A percentile compares a stretch with the other conserved stretches of the same genome.
These are phyloP conservation scores for Phalacrocorax brasilianus DNA, from an alignment of 2,113 vertebrate species.

Conservation along the genomic window DNA sequence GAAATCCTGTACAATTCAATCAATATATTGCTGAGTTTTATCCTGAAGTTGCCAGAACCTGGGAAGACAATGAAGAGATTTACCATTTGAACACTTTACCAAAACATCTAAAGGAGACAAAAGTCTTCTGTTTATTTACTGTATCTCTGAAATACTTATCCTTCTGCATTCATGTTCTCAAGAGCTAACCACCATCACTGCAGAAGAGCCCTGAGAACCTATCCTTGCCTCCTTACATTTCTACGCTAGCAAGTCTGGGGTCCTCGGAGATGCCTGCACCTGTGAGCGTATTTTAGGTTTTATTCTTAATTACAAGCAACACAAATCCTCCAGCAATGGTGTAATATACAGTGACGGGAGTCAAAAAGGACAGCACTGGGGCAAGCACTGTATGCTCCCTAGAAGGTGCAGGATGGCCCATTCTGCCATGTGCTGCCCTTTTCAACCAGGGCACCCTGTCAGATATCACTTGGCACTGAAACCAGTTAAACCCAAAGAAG, in stretches of 20 bases:
- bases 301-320: neutral
- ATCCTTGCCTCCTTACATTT: neutral
- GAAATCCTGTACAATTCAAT: neutral
- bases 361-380: neutral
- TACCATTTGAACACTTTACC: neutral
- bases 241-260: neutral
- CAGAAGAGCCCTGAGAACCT: neutral
- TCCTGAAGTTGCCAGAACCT: neutral
- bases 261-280: neutral
- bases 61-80: neutral
- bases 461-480: neutral
- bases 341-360: neutral
- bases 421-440: accelerated
- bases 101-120: neutral
- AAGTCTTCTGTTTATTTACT: neutral
- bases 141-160: neutral
- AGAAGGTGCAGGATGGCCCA: neutral
- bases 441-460: neutral
- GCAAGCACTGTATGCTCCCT: neutral
- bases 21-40: neutral
- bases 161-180: neutral
- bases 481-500: neutral
- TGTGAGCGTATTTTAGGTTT: neutral
- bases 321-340: neutral
- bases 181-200: neutral